phyloP scores from a whole-genome alignment of 2,797 vertebrate species.

The Lepilemur ruficaudatus region DNA sequence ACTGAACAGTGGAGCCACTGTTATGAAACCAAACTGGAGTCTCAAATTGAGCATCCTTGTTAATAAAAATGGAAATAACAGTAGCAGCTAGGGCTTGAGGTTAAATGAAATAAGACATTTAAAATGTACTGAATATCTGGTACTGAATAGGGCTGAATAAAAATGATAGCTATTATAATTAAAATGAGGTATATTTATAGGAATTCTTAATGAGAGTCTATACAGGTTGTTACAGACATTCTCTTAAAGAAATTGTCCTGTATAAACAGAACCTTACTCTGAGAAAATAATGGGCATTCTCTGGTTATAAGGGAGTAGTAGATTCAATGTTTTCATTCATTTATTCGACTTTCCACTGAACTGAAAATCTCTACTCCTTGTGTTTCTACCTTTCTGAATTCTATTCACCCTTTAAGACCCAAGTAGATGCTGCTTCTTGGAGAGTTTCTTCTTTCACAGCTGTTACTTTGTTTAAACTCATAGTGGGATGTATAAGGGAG shows the following conservation, averaged over 20 bases:
- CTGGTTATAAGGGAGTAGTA: background rate
- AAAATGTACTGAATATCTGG: background rate
- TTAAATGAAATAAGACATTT: background rate
- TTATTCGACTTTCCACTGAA: background rate
- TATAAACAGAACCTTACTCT: background rate
- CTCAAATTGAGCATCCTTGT: background rate
- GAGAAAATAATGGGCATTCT: background rate
- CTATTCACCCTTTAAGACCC: background rate
- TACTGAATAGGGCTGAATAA: background rate
- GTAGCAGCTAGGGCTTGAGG: background rate
- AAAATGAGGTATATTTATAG: background rate
- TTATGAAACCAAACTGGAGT: background rate
- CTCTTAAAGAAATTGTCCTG: background rate
- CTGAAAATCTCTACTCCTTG: background rate
- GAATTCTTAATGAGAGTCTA: background rate
- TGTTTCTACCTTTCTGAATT: background rate
- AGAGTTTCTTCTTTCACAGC: background rate
- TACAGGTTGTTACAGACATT: background rate
- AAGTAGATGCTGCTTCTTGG: background rate
- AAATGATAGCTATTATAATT: background rate
- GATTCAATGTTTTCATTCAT: background rate
- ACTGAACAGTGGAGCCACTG: background rate
- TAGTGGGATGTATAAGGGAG: background rate
- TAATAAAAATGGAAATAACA: background rate
- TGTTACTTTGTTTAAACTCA: background rate